These are phyloP conservation scores for Eristalinus aeneus DNA, from an alignment of 2,888 invertebrate species.

Conservation along the genomic window DNA sequence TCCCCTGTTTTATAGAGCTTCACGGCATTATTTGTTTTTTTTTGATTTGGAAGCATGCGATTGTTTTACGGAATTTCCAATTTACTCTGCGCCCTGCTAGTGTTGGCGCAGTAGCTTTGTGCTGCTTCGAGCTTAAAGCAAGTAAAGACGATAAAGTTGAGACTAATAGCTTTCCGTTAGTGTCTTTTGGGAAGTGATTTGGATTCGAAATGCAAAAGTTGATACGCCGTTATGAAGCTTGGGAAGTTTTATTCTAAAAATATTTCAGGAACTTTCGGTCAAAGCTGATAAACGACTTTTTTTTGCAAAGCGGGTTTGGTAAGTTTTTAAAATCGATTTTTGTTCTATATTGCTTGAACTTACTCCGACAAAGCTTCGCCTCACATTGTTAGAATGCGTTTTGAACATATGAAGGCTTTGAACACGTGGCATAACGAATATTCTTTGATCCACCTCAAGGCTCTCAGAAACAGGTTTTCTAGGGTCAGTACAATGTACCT, in stretches of 20 bases:
- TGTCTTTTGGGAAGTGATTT: not conserved
- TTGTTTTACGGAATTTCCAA: constrained; percentile 8
- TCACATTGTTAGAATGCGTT: no score
- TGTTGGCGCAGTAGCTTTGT: constrained; percentile 31
- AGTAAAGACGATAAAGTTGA: constrained; percentile 39
- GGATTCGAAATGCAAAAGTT: not conserved
- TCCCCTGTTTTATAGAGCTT: constrained; percentile 67
- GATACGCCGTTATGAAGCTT: not conserved
- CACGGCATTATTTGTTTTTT: constrained; percentile 42
- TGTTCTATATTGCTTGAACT: not conserved
- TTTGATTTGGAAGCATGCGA: not conserved
- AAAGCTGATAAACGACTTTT: constrained; percentile 22
- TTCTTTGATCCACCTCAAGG: no score
- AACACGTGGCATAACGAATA: no score
- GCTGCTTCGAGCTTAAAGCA: constrained; percentile 53
- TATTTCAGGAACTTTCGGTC: constrained; percentile 14
- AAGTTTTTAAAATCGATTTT: not conserved
- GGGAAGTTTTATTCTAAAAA: constrained; percentile 45
- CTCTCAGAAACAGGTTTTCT: no score
- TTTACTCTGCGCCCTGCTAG: not conserved
- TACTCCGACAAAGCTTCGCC: not conserved
- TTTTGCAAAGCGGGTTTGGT: not conserved
- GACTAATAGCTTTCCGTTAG: constrained; percentile 40
- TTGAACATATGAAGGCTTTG: not conserved
- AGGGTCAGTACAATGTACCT: no score